Conservation (phyloP, 1,140 invertebrate genomes). For the Bombus terrestris region DNA sequence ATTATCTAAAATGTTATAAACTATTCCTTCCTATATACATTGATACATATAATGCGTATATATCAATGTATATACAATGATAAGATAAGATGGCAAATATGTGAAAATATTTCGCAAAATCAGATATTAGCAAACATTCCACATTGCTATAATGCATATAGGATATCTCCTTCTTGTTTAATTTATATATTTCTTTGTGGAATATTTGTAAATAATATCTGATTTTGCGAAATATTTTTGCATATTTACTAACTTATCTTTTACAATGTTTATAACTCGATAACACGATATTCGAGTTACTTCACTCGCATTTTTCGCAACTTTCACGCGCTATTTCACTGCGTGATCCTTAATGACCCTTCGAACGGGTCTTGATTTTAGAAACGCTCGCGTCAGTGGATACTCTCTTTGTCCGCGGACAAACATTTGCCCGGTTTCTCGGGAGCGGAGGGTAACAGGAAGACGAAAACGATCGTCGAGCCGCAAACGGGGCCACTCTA, state of each 20-base stretch:
- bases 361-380: conserved; percentile 77
- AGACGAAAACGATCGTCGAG: conserved; percentile 40
- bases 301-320: too few relatives aligned
- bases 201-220: too few relatives aligned
- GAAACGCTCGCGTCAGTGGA: conserved; percentile 65
- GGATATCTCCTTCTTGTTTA: neutral
- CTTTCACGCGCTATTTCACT: too few relatives aligned
- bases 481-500: conserved; percentile 14
- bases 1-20: too few relatives aligned
- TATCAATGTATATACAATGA: neutral
- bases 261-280: too few relatives aligned
- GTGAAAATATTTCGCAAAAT: too few relatives aligned
- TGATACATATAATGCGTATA: too few relatives aligned
- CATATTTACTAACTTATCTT: neutral
- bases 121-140: too few relatives aligned
- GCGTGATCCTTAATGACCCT: conserved; percentile 63
- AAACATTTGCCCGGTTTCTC: conserved; percentile 75
- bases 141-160: neutral
- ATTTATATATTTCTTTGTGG: too few relatives aligned
- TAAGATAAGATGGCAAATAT: too few relatives aligned
- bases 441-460: conserved; percentile 53
- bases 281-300: too few relatives aligned
- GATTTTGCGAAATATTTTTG: neutral
- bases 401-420: conserved; percentile 74
- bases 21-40: neutral